Evolutionary conservation across 1,140 invertebrate species (phyloP).

Genomic region (Meloidogyne exigua): DNA sequence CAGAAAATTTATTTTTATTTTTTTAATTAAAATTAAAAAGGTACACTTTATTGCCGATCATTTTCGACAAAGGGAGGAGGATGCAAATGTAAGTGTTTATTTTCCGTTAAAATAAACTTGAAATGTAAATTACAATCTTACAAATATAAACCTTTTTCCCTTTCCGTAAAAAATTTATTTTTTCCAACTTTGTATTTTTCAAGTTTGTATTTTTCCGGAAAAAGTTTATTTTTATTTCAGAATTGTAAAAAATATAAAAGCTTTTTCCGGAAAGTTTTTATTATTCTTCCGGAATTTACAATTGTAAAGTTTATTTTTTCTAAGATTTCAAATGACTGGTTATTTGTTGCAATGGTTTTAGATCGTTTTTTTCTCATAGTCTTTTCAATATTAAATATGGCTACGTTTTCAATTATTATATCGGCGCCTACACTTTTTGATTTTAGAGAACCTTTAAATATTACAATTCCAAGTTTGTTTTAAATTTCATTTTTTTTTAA

Average conservation of each 20-base stretch:
- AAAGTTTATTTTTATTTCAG: too few relatives aligned
- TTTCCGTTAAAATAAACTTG: not conserved
- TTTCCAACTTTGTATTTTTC: too few relatives aligned
- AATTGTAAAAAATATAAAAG: too few relatives aligned
- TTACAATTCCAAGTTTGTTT: conserved; percentile 54
- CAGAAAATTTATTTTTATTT: not conserved
- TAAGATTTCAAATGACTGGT: conserved; percentile 83
- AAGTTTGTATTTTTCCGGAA: too few relatives aligned
- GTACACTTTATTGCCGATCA: conserved; percentile 44
- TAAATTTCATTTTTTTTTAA: too few relatives aligned
- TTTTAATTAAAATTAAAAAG: not conserved
- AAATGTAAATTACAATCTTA: too few relatives aligned
- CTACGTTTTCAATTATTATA: conserved; percentile 59
- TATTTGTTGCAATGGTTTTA: conserved; percentile 98
- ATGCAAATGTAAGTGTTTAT: conserved; percentile 43
- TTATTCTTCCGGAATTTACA: conserved; percentile 25
- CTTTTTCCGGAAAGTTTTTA: too few relatives aligned
- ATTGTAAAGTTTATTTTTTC: not conserved
- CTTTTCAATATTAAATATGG: conserved; percentile 60
- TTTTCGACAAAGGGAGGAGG: conserved; percentile 33
- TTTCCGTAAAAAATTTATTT: too few relatives aligned
- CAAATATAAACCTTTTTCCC: too few relatives aligned
- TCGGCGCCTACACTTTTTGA: conserved; percentile 61
- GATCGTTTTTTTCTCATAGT: conserved; percentile 83
- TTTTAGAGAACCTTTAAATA: conserved; percentile 54